Base-by-base conservation (phyloP, 2,113 vertebrate species). In the Pygoscelis antarcticus region DNA sequence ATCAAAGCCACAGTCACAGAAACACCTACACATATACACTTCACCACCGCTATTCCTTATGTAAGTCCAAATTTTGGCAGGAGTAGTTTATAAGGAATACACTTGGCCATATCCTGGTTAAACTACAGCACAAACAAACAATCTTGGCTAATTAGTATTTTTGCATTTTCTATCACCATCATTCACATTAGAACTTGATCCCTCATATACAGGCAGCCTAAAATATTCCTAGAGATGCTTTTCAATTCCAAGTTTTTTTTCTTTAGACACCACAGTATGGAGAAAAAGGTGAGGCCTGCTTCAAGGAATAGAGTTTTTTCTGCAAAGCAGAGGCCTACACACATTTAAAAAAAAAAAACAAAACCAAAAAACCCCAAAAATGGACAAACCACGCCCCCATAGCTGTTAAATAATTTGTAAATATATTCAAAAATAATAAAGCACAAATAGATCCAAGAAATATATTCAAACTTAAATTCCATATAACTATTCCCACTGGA, bases 21-120 rank as follows among this genome's bases (percentile, higher is more conserved):
- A 89, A 58, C 93, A 91, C 89, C 91, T 88, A 91, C 77, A 68
- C 18, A 18, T 77, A 57, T 2, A 66, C 1, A 3, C 32, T 91
- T 92, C 69, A 87, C 42, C 87, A 87, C 16, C 2, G 4, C 36
- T 74, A 12, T 25, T 46, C n/a, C 57, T 96, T 95, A 96, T 18
- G 32, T 51, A 96, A 97, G 47, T 42, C 64, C 32, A 57, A 38
- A 89, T 93, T 91, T 84, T 89, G 81, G 46, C 61, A 91, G 71
- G 16, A 93, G 29, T 11, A 66, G 25, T 60, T 92, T 60, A 32
- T 18, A 65, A 61, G 11, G 8, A 75, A 54, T 78, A 36, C 5
- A 42, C 16, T 54, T 81, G 29, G 27, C 26, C 65, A 62, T 75
- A 75, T 42, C 14, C 42, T 89, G 11, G n/a, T 34, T 71, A 81